phyloP scores from a whole-genome alignment of 2,797 vertebrate species.

The Nannoperca obscura region DNA sequence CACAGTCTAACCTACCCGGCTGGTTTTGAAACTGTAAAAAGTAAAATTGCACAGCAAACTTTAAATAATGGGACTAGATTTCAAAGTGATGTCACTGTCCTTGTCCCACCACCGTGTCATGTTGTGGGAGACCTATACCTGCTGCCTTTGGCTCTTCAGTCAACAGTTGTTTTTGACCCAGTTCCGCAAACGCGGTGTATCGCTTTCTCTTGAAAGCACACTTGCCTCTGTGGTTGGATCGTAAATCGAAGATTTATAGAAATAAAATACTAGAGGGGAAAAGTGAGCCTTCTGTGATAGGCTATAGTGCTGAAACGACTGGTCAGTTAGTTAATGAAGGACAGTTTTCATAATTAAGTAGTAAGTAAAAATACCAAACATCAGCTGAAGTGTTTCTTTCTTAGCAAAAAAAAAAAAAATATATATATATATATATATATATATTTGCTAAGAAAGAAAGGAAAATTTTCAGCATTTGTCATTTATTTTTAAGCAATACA shows the following conservation, averaged over 20 bases:
- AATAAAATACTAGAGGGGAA: background rate
- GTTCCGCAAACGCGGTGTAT: constrained; percentile 27
- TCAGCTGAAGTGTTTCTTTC: background rate
- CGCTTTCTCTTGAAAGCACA: constrained; percentile 22
- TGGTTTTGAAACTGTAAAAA: constrained; percentile 8
- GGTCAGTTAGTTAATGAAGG: background rate
- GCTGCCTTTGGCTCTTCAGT: background rate
- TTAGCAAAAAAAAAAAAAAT: background rate
- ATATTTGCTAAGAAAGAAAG: too few relatives aligned
- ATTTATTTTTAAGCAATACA: too few relatives aligned
- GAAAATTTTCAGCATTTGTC: background rate
- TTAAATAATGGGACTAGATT: background rate
- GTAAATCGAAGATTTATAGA: constrained; percentile 12
- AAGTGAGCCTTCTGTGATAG: background rate
- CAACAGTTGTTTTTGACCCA: constrained; percentile 23
- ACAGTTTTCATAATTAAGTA: background rate
- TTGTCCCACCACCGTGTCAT: background rate
- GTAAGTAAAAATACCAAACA: background rate
- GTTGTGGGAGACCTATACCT: background rate
- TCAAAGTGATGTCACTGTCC: background rate
- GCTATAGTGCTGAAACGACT: background rate
- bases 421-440: too few relatives aligned
- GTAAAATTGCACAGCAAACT: background rate
- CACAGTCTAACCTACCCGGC: background rate
- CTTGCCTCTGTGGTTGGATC: too few relatives aligned